Evolutionary conservation across 2,797 vertebrate species (phyloP).

Genomic region (Anguilla megastoma): DNA sequence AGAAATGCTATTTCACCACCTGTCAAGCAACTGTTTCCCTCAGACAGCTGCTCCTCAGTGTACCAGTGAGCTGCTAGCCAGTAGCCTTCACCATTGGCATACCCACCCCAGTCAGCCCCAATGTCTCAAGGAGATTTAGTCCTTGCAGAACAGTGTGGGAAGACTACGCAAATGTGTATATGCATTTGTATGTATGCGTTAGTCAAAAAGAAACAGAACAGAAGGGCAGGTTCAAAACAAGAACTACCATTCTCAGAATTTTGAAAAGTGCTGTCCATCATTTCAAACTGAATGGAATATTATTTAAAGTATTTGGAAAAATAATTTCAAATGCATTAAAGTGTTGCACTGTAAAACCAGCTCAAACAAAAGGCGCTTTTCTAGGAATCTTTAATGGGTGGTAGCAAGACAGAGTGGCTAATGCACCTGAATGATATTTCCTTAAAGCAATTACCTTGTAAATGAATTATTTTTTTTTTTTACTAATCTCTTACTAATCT

Average conservation of each 20-base stretch:
- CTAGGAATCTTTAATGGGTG: background rate
- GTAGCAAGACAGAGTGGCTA: background rate
- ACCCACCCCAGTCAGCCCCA: background rate
- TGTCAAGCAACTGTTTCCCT: slow-evolving; percentile 10
- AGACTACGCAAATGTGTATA: background rate
- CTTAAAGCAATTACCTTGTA: background rate
- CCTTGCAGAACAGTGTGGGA: background rate
- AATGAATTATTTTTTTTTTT: too few species aligned
- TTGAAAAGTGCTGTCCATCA: background rate
- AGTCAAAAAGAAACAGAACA: background rate
- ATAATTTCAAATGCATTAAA: background rate
- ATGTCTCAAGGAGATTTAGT: background rate
- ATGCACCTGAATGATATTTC: background rate
- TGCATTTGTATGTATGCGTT: background rate
- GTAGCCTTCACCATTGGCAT: background rate
- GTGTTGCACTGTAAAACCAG: background rate
- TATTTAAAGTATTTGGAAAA: background rate
- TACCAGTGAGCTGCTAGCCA: background rate
- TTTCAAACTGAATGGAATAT: background rate
- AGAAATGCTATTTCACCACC: background rate
- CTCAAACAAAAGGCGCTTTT: background rate
- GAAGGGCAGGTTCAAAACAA: background rate
- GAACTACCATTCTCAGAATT: background rate
- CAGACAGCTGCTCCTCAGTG: slow-evolving; percentile 8
- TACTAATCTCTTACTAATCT: background rate